phyloP scores from a whole-genome alignment of 2,797 vertebrate species.

The Hipposideros larvatus region DNA sequence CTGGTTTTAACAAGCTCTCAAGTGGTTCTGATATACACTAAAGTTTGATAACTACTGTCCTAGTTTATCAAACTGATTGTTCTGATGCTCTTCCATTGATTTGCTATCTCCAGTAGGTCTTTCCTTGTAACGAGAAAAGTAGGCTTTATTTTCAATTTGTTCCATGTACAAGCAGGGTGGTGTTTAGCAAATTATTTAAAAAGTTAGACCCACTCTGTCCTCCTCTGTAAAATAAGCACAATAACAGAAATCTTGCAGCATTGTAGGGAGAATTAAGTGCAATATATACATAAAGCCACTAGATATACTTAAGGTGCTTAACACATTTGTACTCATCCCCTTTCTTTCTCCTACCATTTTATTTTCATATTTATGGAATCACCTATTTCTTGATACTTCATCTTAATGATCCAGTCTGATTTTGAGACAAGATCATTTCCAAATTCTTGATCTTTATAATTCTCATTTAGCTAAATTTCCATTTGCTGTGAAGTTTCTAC shows the following conservation, averaged over 20 bases:
- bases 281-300: not conserved
- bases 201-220: not conserved
- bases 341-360: not conserved
- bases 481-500: not conserved
- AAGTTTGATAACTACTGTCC: not conserved
- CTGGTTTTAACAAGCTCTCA: constrained; percentile 5
- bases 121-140: not conserved
- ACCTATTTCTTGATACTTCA: not conserved
- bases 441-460: constrained; percentile 16
- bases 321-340: not conserved
- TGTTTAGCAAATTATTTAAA: constrained; percentile 19
- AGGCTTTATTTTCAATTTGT: not conserved
- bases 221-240: not conserved
- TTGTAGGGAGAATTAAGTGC: not conserved
- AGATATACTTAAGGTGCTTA: not conserved
- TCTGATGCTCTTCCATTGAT: not conserved
- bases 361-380: not conserved
- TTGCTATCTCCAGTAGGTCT: not conserved
- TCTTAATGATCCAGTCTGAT: not conserved
- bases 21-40: not conserved
- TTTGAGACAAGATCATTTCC: not conserved
- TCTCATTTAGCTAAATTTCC: constrained; percentile 5
- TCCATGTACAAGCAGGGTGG: not conserved
- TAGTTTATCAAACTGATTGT: not conserved
- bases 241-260: not conserved